Base-by-base conservation (phyloP, 2,113 vertebrate species). In the Corythornis madagascariensis region DNA sequence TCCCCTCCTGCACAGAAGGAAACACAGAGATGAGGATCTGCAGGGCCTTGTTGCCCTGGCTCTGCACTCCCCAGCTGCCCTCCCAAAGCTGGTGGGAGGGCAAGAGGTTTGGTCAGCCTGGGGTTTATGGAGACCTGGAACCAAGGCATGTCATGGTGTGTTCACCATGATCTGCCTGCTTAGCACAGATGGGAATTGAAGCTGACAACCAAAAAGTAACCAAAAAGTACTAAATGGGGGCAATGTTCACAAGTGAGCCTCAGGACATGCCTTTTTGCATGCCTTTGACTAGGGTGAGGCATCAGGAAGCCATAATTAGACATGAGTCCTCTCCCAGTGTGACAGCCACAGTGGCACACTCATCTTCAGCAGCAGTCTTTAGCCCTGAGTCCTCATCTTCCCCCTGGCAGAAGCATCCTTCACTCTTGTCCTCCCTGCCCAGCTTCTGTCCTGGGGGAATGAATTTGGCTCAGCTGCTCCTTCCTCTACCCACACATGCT, bases 1-100 rank as follows among this genome's bases (percentile, higher is more conserved):
- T 69, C 93, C 97, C 90, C 99, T 98, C 97, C 99, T 99, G 96
- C 65, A 98, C 66, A 96, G 88, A 94, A 91, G 91, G 24, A 93
- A 90, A 94, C 84, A 96, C 13, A 88, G 79, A 89, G 55, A 11
- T 95, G 47, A 90, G 22, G 10, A 61, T 75, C 26, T 73, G 75
- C 29, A 0, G 91, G 89, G 40, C 53, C 33, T 15, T 11, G 2
- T 1, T 72, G 14, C 45, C 66, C 84, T 38, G 38, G 10, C 24
- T 63, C 48, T 74, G 22, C 0, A 1, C 8, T 16, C 17, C n/a
- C 13, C 45, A 43, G 1, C 14, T 26, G 10, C 38, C 33, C 29
- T 24, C 59, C 29, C 19, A 42, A 35, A 89, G 40, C 56, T 52
- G 21, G 10, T 13, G 18, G 14, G 21, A 75, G 24, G 8, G 9